Base-by-base conservation (phyloP, 1,140 invertebrate species). In the Cydia amplana region DNA sequence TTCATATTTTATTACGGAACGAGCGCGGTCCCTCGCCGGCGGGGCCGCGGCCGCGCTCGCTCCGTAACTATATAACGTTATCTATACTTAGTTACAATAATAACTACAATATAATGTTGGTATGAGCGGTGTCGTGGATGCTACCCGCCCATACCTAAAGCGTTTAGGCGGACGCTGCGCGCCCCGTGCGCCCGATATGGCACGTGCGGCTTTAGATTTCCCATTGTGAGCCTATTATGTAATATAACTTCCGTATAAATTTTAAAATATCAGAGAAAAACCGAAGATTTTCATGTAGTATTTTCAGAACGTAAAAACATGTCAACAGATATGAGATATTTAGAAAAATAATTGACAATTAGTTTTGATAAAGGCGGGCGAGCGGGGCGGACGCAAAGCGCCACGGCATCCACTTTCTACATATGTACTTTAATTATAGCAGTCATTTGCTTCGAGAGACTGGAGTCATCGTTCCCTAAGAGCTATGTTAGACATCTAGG, bases 51-150 rank as follows among this genome's bases (percentile, higher is more conserved):
- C 74, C 79, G 67, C 64, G 65, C 32, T 64, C 51, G 73, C 74
- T 63, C 74, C 79, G n/a, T n/a, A n/a, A n/a, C n/a, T 81, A 80
- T 83, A 84, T 78, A 88, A 89, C 82, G 80, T 86, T 76, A 87
- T 88, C 85, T 81, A 79, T 92, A 85, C 87, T 89, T 86, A 89
- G 81, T 91, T 87, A 89, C 83, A 87, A 85, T 90, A 90, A 85
- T 88, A 91, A 90, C 89, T 92, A 91, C 88, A 90, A 89, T 91
- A 90, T 92, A 92, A 90, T 91, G 86, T 86, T 91, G 91, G 91
- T 93, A 93, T 93, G 91, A 93, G 89, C 88, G 91, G 91, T 86
- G 83, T 87, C 86, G 90, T 93, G 89, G 91, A 93, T 93, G 91
- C 90, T 80, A 83, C 85, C 91, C 91, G 86, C 90, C 90, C 91